Evolutionary conservation across 2,113 vertebrate genomes (phyloP), one percentile per base, ranked within the genome.

Genomic region (Sylvilagus bachmani): DNA sequence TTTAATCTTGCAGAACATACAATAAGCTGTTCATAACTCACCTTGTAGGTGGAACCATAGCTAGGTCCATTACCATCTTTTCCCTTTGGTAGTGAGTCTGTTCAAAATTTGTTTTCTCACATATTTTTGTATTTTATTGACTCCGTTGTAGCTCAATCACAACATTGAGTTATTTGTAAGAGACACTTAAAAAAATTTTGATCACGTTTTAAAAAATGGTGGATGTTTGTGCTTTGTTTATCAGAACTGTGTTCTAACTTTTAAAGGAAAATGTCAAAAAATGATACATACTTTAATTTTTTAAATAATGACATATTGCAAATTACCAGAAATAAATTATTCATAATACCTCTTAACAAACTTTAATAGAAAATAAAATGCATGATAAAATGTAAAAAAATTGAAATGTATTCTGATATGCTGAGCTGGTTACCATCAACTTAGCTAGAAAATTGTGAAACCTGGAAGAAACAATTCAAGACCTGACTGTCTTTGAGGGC

Each of bases 41-140:
- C 2, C 2, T 7, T 69, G 0, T 61, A 77, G 24, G 1, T 58
- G 13, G 11, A 1, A 2, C 2, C 79, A 3, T 81, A 62, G 1
- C 21, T 51, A 27, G 21, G 36, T 55, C 10, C 25, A 9, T 66
- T 55, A 31, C 2, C 2, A 74, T 19, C 3, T 77, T 66, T 81
- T 93, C 11, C 51, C 53, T 0, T 24, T 38, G 33, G 0, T 38
- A 8, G 21, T 5, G 70, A 51, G 36, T 87, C 14, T 71, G 17
- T 69, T 16, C 6, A 81, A 73, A 61, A 85, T 33, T 85, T 62
- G 2, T 22, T 31, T 9, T 36, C 6, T 86, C 17, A 70, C 1
- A 11, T 61, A 77, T 80, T 77, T 91, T 75, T 33, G 8, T 17
- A 67, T 53, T 80, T 66, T 44, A 19, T 19, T 89, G 27, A 36